Evolutionary conservation across 1,140 invertebrate genomes (phyloP).

Genomic region (Hyposmocoma kahamanoa): DNA sequence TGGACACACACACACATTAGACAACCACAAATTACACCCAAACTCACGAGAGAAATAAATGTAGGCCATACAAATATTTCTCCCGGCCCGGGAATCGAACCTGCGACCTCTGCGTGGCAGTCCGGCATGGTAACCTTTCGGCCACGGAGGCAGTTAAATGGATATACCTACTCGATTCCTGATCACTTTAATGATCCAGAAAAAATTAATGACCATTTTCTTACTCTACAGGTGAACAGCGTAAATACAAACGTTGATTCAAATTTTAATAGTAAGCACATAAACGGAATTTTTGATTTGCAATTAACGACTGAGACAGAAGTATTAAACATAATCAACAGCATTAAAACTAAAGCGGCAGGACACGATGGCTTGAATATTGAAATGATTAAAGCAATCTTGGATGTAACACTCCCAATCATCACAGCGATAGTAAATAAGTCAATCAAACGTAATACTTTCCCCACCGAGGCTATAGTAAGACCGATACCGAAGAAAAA

Average conservation of each 20-base stretch:
- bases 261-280: not conserved
- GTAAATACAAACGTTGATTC: not conserved
- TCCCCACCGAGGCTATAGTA: constrained; percentile 16
- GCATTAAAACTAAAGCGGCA: constrained; percentile 13
- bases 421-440: constrained; percentile 14
- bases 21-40: too few species aligned
- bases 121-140: too few species aligned
- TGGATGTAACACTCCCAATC: constrained; percentile 8
- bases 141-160: too few species aligned
- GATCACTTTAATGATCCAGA: constrained; percentile 15
- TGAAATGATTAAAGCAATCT: constrained; percentile 13
- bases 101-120: too few species aligned
- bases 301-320: constrained; percentile 4
- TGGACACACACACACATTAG: too few species aligned
- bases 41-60: too few species aligned
- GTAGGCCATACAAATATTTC: too few species aligned
- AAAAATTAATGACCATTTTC: constrained; percentile 15
- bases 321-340: constrained; percentile 11
- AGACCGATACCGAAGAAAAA: constrained; percentile 19
- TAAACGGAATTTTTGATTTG: not conserved
- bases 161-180: not conserved
- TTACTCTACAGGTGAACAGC: constrained; percentile 2
- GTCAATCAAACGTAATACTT: constrained; percentile 11
- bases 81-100: too few species aligned
- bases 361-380: constrained; percentile 10